Conservation (phyloP, 2,888 invertebrate species). For the Netelia melanura region DNA sequence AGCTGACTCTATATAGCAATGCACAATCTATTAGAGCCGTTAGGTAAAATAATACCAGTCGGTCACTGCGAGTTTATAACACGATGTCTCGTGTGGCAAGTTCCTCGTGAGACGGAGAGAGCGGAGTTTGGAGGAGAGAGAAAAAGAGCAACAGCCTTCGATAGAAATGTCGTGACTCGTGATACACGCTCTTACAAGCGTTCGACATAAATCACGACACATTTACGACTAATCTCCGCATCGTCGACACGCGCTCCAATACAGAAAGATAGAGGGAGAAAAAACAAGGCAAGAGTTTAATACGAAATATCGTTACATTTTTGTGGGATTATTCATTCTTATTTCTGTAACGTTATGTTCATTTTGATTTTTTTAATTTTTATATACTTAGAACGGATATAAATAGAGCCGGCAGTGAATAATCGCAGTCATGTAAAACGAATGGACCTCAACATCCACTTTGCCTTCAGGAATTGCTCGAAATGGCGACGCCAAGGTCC, state of each 20-base stretch:
- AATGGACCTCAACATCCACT: conserved; percentile 24
- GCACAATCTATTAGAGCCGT: conserved; percentile 46
- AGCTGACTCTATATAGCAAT: conserved; percentile 39
- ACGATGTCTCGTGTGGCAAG: background rate
- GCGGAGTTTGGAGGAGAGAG: too few species aligned
- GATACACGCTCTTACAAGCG: conserved; percentile 42
- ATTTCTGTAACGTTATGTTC: background rate
- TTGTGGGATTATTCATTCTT: too few species aligned
- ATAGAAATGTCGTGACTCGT: conserved; percentile 53
- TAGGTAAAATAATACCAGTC: conserved; percentile 35
- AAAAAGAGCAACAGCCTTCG: background rate
- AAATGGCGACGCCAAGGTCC: conserved; percentile 78
- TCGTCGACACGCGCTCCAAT: conserved; percentile 33
- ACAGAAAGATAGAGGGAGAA: conserved; percentile 12
- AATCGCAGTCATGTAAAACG: background rate
- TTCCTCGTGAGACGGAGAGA: background rate
- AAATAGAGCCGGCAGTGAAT: background rate
- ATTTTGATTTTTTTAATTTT: background rate
- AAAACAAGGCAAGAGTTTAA: background rate
- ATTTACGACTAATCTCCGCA: conserved; percentile 48
- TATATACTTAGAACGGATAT: conserved; percentile 3
- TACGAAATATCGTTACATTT: conserved; percentile 15
- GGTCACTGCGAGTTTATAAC: conserved; percentile 10
- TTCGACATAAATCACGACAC: conserved; percentile 49
- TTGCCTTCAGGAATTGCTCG: conserved; percentile 62